phyloP scores from a whole-genome alignment of 2,888 invertebrate genomes.

The Sepioteuthis lessoniana region DNA sequence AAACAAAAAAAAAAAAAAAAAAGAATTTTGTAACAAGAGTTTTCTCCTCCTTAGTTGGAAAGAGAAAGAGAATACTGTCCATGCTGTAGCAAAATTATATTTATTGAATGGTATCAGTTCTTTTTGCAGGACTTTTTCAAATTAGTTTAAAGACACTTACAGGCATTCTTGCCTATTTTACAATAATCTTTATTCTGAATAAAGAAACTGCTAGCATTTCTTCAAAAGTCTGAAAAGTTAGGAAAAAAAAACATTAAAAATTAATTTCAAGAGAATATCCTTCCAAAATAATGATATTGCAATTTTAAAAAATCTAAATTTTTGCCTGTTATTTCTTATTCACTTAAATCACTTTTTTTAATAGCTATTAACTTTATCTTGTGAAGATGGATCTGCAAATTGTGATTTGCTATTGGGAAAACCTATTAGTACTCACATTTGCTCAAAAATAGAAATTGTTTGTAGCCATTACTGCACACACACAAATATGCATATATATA shows the following conservation, averaged over 20 bases:
- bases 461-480: neutral
- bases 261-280: neutral
- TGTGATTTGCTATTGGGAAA: slow-evolving; percentile 13
- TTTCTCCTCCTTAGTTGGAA: neutral
- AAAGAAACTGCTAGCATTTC: neutral
- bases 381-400: neutral
- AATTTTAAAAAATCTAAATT: neutral
- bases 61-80: neutral
- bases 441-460: neutral
- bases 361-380: neutral
- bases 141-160: neutral
- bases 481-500: neutral
- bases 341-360: neutral
- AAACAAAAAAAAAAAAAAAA: no score
- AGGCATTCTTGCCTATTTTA: neutral
- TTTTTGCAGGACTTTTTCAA: neutral
- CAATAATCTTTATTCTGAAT: neutral
- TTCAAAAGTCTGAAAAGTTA: neutral
- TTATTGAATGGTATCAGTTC: neutral
- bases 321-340: neutral
- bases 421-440: neutral
- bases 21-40: neutral
- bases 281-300: neutral
- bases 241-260: neutral
- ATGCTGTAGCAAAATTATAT: neutral